Conservation (phyloP, 2,888 invertebrate genomes). For the Hoplodrina blanda region DNA sequence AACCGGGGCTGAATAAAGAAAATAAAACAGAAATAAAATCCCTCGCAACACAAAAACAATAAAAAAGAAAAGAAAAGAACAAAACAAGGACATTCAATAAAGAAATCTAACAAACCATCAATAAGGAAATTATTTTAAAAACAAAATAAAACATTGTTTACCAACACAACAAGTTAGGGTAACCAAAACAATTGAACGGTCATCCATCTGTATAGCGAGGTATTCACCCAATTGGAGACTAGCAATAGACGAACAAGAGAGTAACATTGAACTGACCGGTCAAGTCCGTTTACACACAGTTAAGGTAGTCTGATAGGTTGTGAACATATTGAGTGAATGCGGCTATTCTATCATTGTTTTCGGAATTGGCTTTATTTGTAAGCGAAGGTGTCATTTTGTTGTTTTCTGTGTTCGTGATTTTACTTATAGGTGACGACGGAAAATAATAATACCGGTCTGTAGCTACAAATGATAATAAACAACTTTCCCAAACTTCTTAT, state of each 20-base stretch:
- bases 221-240: slow-evolving; percentile 27
- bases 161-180: slow-evolving; percentile 4
- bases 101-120: background rate
- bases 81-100: too few species aligned
- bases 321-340: slow-evolving; percentile 32
- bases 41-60: background rate
- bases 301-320: slow-evolving; percentile 24
- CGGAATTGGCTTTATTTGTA: background rate
- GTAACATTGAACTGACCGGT: background rate
- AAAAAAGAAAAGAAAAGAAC: background rate
- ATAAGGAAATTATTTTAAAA: background rate
- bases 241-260: slow-evolving; percentile 19
- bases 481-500: too few species aligned
- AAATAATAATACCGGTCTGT: too few species aligned
- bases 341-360: slow-evolving; percentile 7
- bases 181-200: slow-evolving; percentile 31
- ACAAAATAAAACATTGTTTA: slow-evolving; percentile 38
- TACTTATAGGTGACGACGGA: too few species aligned
- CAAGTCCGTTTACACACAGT: slow-evolving; percentile 43
- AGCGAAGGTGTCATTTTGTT: background rate
- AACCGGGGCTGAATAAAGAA: background rate
- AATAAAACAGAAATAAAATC: too few species aligned
- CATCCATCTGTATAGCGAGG: slow-evolving; percentile 4
- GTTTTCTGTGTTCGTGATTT: background rate
- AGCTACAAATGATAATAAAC: too few species aligned